Base-by-base conservation (phyloP, 2,888 invertebrate species). In the Pandemis cinnamomeana region DNA sequence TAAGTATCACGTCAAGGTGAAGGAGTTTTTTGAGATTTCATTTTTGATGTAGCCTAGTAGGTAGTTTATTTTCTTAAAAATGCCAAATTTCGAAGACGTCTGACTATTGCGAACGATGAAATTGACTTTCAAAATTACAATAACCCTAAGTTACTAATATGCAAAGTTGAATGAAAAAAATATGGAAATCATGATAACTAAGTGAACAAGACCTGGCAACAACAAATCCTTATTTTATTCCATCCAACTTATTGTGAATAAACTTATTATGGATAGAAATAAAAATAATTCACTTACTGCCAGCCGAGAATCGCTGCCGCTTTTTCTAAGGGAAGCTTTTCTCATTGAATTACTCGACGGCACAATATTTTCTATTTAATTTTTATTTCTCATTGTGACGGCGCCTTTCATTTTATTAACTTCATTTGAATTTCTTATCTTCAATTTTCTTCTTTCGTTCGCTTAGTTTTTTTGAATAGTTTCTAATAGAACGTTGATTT, bases 291-390 rank as follows among this genome's bases (percentile, higher is more conserved):
- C 86, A 85, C 84, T 93, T 91, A 91, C 85, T 80, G 82, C 82
- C 81, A 82, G 81, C 80, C 81, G 81, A 83, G 83, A 81, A 82
- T 82, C 84, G 81, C 79, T 80, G 27, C 79, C 80, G 83, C 84
- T 85, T 87, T 80, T 82, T 82, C 78, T 78, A 72, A 79, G 76
- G 77, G 81, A 78, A 79, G 79, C 86, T 80, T 83, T 84, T 82
- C 80, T 91, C 85, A 93, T 93, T 88, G 83, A 86, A 91, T 92
- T 92, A 92, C 87, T 74, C 69, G 82, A 84, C 86, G 86, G 87
- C 89, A 91, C 91, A 91, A 91, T 92, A 91, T 92, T 93, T 86
- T 92, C 86, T 90, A 90, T 91, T 91, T 87, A 90, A 89, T 89
- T 90, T 89, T 90, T 90, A 89, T 91, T 91, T 88, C 84, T 89